phyloP scores from a whole-genome alignment of 2,113 vertebrate genomes.

The Heteronetta atricapilla region DNA sequence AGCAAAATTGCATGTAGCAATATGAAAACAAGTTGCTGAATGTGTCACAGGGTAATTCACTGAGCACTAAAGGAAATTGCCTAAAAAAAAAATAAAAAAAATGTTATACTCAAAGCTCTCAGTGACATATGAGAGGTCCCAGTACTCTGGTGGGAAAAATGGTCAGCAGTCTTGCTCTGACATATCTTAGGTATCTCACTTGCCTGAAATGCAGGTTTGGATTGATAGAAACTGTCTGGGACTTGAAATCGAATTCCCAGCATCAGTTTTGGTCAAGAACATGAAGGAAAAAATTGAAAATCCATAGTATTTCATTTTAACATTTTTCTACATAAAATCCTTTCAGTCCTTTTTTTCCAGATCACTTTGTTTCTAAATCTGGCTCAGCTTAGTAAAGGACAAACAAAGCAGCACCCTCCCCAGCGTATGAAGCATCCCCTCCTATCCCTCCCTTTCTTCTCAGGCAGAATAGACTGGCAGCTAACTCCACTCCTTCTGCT shows the following conservation, averaged over 20 bases:
- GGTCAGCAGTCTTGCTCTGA: not conserved
- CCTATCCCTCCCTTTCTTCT: not conserved
- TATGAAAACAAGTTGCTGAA: slow-evolving; percentile 30
- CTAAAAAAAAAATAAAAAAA: slow-evolving; percentile 51
- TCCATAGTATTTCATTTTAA: not conserved
- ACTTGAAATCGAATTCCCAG: not conserved
- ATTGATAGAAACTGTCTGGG: not conserved
- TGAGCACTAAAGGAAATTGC: slow-evolving; percentile 10
- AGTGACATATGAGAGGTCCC: not conserved
- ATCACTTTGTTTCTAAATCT: not conserved
- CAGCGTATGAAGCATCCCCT: accelerated
- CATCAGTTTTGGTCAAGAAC: not conserved
- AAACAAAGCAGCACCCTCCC: not conserved
- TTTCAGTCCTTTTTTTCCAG: not conserved
- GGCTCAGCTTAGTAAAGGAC: not conserved
- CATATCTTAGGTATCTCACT: not conserved
- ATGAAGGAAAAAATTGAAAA: not conserved
- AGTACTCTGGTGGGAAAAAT: slow-evolving; percentile 15
- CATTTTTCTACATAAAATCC: not conserved
- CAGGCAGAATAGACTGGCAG: not conserved
- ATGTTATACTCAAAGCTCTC: slow-evolving; percentile 13
- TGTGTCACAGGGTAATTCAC: slow-evolving; percentile 40
- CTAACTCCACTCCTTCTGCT: not conserved
- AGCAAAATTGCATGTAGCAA: slow-evolving; percentile 2
- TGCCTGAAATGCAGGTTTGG: not conserved